Percentiles rank a stretch among this genome's conserved stretches.
These are phyloP conservation scores for Siderastrea siderea DNA, from an alignment of 92 coral and sea anemone genomes.

Conservation along the genomic window DNA sequence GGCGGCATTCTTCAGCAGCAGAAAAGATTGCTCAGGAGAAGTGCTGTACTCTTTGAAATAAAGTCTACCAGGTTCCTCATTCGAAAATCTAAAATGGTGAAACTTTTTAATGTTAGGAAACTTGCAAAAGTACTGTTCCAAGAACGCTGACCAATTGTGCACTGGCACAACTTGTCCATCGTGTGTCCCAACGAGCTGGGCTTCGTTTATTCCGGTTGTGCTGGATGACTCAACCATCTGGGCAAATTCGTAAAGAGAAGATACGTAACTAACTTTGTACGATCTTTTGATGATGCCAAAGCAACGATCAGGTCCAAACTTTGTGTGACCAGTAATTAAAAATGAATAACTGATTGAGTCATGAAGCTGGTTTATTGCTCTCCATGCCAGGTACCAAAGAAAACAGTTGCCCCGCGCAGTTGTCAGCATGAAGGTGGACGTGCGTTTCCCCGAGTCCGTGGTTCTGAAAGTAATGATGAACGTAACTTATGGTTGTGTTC, in stretches of 20 bases:
- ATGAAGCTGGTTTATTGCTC: slow-evolving; percentile 43
- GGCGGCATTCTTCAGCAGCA: slow-evolving; percentile 37
- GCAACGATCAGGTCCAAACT: slow-evolving; percentile 67
- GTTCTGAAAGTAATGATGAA: slow-evolving; percentile 52
- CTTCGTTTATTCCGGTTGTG: slow-evolving; percentile 47
- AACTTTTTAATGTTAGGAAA: too few species aligned
- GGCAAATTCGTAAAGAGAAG: slow-evolving; percentile 57
- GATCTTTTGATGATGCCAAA: slow-evolving; percentile 62
- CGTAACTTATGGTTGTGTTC: slow-evolving; percentile 60
- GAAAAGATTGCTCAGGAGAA: slow-evolving; percentile 26
- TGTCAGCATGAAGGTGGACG: slow-evolving; percentile 65
- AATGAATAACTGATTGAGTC: slow-evolving; percentile 52
- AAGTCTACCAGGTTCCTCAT: too few species aligned
- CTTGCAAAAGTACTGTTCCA: slow-evolving; percentile 56
- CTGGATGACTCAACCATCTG: slow-evolving; percentile 62
- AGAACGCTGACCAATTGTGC: slow-evolving; percentile 64
- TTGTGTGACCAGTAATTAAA: slow-evolving; percentile 71
- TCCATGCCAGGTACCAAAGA: slow-evolving; percentile 67
- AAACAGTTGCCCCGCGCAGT: slow-evolving; percentile 62
- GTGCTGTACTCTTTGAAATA: too few species aligned
- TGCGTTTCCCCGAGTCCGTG: slow-evolving; percentile 61
- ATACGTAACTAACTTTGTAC: slow-evolving; percentile 31
- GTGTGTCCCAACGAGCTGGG: too few species aligned
- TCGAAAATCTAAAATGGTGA: too few species aligned
- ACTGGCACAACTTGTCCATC: slow-evolving; percentile 63